A percentile compares a stretch with the other conserved stretches of the same genome.
Conservation (phyloP, 2,888 invertebrate genomes). For the Myopa testacea region DNA sequence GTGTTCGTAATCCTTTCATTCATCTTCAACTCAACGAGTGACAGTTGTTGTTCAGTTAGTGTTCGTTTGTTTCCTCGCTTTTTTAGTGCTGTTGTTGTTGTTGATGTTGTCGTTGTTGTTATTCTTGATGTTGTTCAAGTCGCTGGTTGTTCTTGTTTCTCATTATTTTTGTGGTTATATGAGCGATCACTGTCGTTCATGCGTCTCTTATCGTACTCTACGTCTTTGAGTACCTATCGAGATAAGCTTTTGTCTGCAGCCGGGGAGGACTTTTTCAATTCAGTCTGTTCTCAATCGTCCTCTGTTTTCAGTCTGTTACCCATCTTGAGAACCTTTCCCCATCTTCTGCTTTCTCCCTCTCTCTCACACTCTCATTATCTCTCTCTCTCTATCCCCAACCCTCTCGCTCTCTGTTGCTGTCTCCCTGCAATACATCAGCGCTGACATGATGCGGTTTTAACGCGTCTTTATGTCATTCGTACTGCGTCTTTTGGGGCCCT, state of each 20-base stretch:
- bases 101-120: background rate
- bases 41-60: background rate
- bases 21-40: background rate
- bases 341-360: background rate
- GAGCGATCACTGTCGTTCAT: background rate
- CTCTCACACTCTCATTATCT: background rate
- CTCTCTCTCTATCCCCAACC: too few relatives aligned
- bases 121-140: background rate
- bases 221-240: background rate
- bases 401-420: background rate
- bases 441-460: constrained; percentile 30
- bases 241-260: background rate
- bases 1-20: background rate
- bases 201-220: background rate
- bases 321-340: background rate
- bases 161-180: background rate
- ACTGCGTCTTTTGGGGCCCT: background rate
- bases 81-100: background rate
- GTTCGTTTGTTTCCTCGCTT: background rate
- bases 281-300: background rate
- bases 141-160: background rate
- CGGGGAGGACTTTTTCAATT: background rate
- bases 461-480: constrained; percentile 14
- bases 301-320: background rate
- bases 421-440: background rate